Evolutionary conservation across 2,797 vertebrate genomes (phyloP), one percentile per base, ranked within the genome.

Genomic region (Clamator glandarius): DNA sequence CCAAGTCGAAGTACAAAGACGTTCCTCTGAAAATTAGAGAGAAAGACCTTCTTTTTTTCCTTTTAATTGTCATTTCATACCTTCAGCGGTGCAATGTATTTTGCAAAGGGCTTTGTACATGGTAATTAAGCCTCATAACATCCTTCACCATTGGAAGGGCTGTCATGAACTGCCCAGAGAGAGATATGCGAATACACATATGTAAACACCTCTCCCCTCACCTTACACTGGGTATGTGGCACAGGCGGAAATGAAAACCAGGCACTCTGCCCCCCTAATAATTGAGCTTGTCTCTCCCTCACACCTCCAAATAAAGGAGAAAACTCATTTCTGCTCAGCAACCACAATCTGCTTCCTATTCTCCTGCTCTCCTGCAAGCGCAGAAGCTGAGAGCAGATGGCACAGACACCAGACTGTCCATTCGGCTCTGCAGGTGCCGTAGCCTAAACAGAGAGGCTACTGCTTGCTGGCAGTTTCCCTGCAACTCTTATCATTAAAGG

Each of bases 1-100:
- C 36, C 41, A 15, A 83, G 52, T 57, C 67, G 33, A 93, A 91
- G 88, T 58, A 95, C 80, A 94, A 95, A 93, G 89, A 74, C 75
- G 92, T 91, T 93, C 84, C 62, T 89, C 78, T 83, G 87, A 91
- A 94, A 96, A 95, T 96, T 89, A 96, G 81, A 73, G 92, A 77
- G 88, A 73, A 94, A 77, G 88, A 67, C 44, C 39, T 79, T 31
- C 8, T 26, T 35, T 84, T 85, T 89, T 84, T 23, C 51, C 68
- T 80, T 89, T 77, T 93, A 94, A 96, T 95, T 96, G 64, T 28
- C 64, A 70, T 90, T 84, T 93, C 51, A 12, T 87, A 91, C 83
- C 63, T 84, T 73, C 67, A 61, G 36, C 0, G 0, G 59, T 8
- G 55, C 74, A 73, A 25, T 11, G 59, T 52, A 35, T 63, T 93